phyloP scores from a whole-genome alignment of 2,797 vertebrate genomes.

The Graptemys geographica region DNA sequence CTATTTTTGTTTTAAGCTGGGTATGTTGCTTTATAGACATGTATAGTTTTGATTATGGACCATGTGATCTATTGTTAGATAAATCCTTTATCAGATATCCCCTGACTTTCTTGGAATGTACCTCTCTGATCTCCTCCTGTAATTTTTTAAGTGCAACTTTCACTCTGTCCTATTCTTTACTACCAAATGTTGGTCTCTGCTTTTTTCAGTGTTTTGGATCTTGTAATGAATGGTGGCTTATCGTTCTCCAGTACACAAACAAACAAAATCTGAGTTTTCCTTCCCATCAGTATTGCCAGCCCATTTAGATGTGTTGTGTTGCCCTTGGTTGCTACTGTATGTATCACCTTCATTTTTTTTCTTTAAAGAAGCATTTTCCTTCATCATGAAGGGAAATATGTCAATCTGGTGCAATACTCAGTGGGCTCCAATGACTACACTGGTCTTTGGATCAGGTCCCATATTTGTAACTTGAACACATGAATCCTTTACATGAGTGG shows the following conservation, averaged over 20 bases:
- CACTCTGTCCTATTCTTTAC: not conserved
- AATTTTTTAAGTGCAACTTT: not conserved
- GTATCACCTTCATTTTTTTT: not conserved
- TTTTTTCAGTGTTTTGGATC: not conserved
- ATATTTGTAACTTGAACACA: not conserved
- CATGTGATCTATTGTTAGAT: not conserved
- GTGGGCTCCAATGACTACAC: not conserved
- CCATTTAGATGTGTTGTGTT: not conserved
- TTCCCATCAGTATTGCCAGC: not conserved
- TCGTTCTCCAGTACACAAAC: not conserved
- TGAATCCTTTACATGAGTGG: not conserved
- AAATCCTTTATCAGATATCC: too few species aligned
- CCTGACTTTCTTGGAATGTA: not conserved
- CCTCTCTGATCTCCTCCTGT: not conserved
- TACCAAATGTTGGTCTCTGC: not conserved
- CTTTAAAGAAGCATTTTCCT: not conserved
- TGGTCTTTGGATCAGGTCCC: not conserved
- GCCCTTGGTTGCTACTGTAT: not conserved
- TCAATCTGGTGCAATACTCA: not conserved
- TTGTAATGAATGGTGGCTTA: not conserved
- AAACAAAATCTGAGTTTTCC: not conserved
- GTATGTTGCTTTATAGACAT: not conserved
- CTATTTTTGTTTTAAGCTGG: too few species aligned
- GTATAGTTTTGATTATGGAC: not conserved
- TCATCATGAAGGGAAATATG: not conserved